Base-by-base conservation (phyloP, 2,888 invertebrate species). In the Pegoplata infirma region DNA sequence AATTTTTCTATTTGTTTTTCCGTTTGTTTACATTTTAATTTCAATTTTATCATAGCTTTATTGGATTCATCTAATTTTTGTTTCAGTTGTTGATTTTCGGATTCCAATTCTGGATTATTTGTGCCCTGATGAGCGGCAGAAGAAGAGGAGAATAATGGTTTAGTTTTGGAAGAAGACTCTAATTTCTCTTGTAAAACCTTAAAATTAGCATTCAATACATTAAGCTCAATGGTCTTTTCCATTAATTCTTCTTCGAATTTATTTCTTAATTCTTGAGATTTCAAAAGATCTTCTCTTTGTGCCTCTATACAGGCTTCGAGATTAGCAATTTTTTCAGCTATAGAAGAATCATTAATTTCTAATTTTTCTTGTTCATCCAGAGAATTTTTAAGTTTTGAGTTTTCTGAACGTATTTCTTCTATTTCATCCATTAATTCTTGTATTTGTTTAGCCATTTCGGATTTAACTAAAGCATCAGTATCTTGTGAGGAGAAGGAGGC, bases 51-150 rank as follows among this genome's bases (percentile, higher is more conserved):
- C 84, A 86, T 88, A 19, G 84, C 83, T 86, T 95, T 95, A 85
- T 96, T 96, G 28, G 93, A 91, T 67, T 93, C 92, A 76, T 95
- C 94, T 61, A 95, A 90, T 85, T 95, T 94, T 82, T 93, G 92
- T 76, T 92, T 94, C 3, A 96, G 89, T 85, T 92, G 91, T 36
- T 84, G 84, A 23, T 86, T 82, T 32, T 88, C 86, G 0, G 90
- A 82, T 81, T 83, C 80, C 46, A 84, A 51, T 55, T 90, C 90
- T 0, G 82, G 68, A 25, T 72, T 82, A n/a, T 72, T 80, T 5
- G 47, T 51, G 1, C 69, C 81, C 0, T 80, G 80, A 5, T 77
- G 79, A 23, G 84, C 84, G 0, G 82, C 81, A 55, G 84, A 83
- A 2, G 77, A 81, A 25, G 85, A 84, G 17, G 86, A 85, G 69